Base-by-base conservation (phyloP, 1,140 invertebrate genomes). In the Drosophila punjabiensis region DNA sequence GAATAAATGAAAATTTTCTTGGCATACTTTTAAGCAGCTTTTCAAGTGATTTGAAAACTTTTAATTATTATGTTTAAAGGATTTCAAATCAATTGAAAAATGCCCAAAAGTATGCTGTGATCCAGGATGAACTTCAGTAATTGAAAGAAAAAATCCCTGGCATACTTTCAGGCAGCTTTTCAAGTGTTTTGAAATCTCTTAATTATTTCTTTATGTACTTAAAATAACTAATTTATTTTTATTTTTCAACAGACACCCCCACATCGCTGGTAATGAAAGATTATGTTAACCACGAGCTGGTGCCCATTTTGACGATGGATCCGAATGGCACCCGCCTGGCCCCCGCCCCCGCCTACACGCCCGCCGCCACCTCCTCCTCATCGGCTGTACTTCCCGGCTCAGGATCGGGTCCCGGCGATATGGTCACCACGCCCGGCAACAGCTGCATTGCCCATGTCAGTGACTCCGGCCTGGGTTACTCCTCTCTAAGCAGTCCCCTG, bases 251-350 rank as follows among this genome's bases (percentile, higher is more conserved):
- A 90, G 95, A 95, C 80, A 95, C 95, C 50, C 95, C 95, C 62
- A 95, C 94, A 41, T 95, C 94, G 82, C 93, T 94, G 85, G 94
- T 94, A 59, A 93, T 81, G 41, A 93, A 92, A 64, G 92, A 93
- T 48, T 93, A 91, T 41, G 89, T 91, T 8, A 93, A 92, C 77
- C 92, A 93, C 56, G 92, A 93, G 73, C 76, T 93, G 61, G 92
- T 93, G 43, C 92, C 92, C 74, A 93, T 93, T 43, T 61, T 93
- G 76, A 94, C 81, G 39, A 93, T 92, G 92, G 91, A 92, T 70
- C 88, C 89, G 18, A 93, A 93, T 65, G 78, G 76, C 67, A 79
- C 75, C 18, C 58, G 89, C n/a, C 47, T 74, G 43, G 65, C 74
- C 20, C 69, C 63, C 37, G 71, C 47, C 32, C 82, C 41, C 50